These are phyloP conservation scores for Ramphastos sulfuratus DNA, from an alignment of 2,113 vertebrate genomes.

Conservation along the genomic window DNA sequence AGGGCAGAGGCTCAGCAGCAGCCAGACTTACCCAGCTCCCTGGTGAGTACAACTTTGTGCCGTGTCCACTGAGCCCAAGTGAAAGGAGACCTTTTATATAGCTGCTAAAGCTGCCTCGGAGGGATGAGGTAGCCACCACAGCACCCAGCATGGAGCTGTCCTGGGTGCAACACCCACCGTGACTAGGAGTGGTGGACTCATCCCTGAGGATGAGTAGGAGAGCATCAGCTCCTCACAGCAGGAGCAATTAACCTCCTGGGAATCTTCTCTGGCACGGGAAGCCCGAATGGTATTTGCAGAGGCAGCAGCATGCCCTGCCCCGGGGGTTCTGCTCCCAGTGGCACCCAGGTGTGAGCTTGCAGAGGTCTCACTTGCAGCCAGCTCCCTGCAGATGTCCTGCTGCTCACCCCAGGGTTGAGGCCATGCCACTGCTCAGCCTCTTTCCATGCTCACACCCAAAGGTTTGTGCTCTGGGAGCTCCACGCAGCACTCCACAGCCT, in stretches of 20 bases:
- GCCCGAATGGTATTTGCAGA: background rate
- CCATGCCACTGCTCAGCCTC: background rate
- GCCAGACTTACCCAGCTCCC: constrained; percentile 31
- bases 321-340: background rate
- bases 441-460: background rate
- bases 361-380: background rate
- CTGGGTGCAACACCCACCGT: background rate
- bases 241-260: background rate
- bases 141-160: background rate
- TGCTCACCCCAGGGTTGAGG: background rate
- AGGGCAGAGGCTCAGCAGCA: background rate
- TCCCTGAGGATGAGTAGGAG: background rate
- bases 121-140: background rate
- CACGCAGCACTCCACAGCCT: accelerated
- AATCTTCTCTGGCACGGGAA: constrained; percentile 7
- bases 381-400: no score
- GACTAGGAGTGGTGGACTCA: background rate
- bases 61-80: background rate
- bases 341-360: background rate
- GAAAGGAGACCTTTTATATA: constrained; percentile 11
- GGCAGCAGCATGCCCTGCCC: background rate
- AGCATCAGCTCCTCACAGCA: background rate
- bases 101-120: background rate
- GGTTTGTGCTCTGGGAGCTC: background rate
- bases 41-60: background rate